A percentile compares a stretch with the other conserved stretches of the same genome.
Evolutionary conservation across 2,113 vertebrate genomes (phyloP).

Genomic region (Dinomys branickii): DNA sequence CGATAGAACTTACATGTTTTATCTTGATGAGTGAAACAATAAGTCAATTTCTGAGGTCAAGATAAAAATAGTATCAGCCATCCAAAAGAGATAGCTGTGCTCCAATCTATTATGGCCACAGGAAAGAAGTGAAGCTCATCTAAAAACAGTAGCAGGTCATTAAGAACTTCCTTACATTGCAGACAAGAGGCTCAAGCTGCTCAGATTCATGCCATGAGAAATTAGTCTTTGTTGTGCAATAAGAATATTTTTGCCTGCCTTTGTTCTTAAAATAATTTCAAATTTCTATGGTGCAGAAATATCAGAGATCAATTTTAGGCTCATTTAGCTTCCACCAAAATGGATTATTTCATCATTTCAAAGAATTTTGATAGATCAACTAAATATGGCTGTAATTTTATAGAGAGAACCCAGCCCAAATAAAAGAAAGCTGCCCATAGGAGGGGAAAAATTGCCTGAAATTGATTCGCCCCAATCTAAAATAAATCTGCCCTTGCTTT

Average conservation of each 20-base stretch:
- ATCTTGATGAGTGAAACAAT: not conserved
- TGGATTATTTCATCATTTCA: slow-evolving; percentile 7
- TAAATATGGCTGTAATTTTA: slow-evolving; percentile 23
- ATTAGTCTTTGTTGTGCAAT: not conserved
- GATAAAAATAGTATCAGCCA: not conserved
- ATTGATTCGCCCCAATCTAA: not conserved
- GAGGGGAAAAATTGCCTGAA: not conserved
- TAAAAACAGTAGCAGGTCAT: not conserved
- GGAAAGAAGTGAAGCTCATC: not conserved
- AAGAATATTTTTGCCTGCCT: not conserved
- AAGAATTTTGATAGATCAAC: not conserved
- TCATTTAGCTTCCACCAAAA: slow-evolving; percentile 38
- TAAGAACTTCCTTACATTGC: not conserved
- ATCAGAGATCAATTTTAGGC: not conserved
- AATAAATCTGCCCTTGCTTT: not conserved
- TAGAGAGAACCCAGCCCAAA: not conserved
- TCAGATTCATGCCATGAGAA: slow-evolving; percentile 17
- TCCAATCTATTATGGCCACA: not conserved
- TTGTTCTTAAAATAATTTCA: slow-evolving; percentile 16
- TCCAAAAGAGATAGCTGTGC: not conserved
- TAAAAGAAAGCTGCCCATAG: not conserved
- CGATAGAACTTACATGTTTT: not conserved
- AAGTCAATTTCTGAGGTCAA: slow-evolving; percentile 25
- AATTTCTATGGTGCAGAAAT: slow-evolving; percentile 21
- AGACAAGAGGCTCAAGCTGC: not conserved